phyloP scores from a whole-genome alignment of 1,140 invertebrate genomes.

The Melanaphis sacchari region DNA sequence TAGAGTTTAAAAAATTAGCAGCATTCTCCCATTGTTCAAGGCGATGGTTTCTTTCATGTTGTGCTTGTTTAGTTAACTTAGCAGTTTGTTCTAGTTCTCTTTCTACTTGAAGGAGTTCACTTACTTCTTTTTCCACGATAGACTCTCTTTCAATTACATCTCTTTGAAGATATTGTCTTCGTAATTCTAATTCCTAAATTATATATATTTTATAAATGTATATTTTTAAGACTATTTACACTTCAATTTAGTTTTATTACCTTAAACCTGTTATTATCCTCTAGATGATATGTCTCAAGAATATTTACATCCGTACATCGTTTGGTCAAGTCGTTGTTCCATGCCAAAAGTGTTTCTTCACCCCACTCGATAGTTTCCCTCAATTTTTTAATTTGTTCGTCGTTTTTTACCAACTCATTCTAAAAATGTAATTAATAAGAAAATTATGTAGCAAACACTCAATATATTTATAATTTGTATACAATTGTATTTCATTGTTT shows the following conservation, averaged over 20 bases:
- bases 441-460: neutral
- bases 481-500: neutral
- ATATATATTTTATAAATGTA: neutral
- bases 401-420: slow-evolving; percentile 64
- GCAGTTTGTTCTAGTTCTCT: slow-evolving; percentile 64
- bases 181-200: slow-evolving; percentile 64
- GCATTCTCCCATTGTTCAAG: slow-evolving; percentile 65
- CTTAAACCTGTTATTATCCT: slow-evolving; percentile 71
- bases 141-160: slow-evolving; percentile 62
- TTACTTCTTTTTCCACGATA: slow-evolving; percentile 61
- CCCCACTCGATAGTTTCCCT: slow-evolving; percentile 71
- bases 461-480: neutral
- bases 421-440: slow-evolving; percentile 37
- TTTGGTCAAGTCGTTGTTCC: slow-evolving; percentile 70
- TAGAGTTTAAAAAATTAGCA: slow-evolving; percentile 62
- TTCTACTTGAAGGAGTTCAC: slow-evolving; percentile 64
- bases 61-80: slow-evolving; percentile 62
- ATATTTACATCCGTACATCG: slow-evolving; percentile 69
- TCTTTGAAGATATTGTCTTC: slow-evolving; percentile 62
- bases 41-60: slow-evolving; percentile 64
- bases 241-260: slow-evolving; percentile 61
- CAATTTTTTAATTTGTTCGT: slow-evolving; percentile 68
- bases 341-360: slow-evolving; percentile 68
- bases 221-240: neutral
- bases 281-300: slow-evolving; percentile 71